phyloP scores from a whole-genome alignment of 1,140 invertebrate genomes.

The Potamilus streckersoni region DNA sequence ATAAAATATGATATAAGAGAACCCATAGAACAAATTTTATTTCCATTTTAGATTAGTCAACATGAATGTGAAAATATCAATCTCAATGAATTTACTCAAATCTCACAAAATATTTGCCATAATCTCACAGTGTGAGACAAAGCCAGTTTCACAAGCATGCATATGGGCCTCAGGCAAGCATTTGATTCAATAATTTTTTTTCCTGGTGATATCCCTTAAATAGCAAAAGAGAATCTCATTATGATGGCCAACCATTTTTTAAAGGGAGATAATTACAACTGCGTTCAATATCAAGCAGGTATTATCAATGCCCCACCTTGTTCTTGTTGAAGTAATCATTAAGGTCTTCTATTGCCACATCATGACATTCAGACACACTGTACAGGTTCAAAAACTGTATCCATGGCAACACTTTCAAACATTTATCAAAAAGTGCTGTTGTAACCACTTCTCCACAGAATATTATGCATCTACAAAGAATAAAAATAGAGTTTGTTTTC shows the following conservation, averaged over 20 bases:
- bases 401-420: slow-evolving; percentile 62
- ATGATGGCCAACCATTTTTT: no score
- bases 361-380: slow-evolving; percentile 69
- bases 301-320: slow-evolving; percentile 37
- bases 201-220: no score
- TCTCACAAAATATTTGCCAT: neutral
- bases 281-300: no score
- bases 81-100: neutral
- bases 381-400: slow-evolving; percentile 67
- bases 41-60: neutral
- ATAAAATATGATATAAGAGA: no score
- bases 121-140: no score
- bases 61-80: neutral
- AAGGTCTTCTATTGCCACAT: slow-evolving; percentile 66
- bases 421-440: slow-evolving; percentile 62
- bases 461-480: slow-evolving; percentile 61
- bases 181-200: no score
- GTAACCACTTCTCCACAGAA: slow-evolving; percentile 71
- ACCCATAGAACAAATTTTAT: no score
- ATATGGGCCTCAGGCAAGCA: no score
- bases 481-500: neutral
- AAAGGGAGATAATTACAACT: no score
- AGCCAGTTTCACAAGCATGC: no score
- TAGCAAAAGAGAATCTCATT: no score
- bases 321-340: slow-evolving; percentile 53